These are phyloP conservation scores for Bradynema listronoti DNA, from an alignment of 1,140 invertebrate species.

Conservation along the genomic window DNA sequence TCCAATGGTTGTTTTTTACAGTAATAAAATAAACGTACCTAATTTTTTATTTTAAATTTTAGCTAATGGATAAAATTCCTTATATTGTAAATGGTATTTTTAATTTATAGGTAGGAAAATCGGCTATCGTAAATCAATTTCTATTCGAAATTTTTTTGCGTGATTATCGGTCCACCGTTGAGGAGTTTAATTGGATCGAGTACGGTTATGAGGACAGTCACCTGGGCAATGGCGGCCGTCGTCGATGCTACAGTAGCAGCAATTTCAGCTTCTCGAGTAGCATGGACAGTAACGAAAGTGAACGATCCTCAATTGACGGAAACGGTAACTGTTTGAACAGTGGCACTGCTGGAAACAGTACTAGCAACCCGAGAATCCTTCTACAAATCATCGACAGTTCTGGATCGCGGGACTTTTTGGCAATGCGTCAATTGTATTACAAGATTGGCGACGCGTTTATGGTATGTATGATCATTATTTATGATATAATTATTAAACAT, in stretches of 20 bases:
- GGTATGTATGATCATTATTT: constrained; percentile 19
- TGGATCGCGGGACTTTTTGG: constrained; percentile 50
- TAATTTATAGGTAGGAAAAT: constrained; percentile 50
- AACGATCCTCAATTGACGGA: not conserved
- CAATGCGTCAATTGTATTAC: constrained; percentile 51
- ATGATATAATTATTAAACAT: too few species aligned
- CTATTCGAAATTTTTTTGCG: constrained; percentile 48
- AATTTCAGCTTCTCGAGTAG: too few species aligned
- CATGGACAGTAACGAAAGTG: constrained; percentile 9
- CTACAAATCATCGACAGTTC: constrained; percentile 46
- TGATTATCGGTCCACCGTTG: constrained; percentile 51
- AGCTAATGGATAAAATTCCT: not conserved
- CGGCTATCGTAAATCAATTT: constrained; percentile 53
- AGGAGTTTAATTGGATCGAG: constrained; percentile 57
- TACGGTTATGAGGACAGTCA: constrained; percentile 40
- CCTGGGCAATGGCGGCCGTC: too few species aligned
- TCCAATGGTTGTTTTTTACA: constrained; percentile 30
- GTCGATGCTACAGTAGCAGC: too few species aligned
- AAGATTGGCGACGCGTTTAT: constrained; percentile 50
- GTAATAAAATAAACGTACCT: not conserved
- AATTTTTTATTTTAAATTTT: constrained; percentile 12
- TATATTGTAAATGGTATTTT: not conserved
- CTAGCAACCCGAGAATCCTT: not conserved
- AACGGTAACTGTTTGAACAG: not conserved
- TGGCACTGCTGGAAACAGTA: too few species aligned